Conservation (phyloP, 2,797 vertebrate species). For the Micromesistius poutassou region DNA sequence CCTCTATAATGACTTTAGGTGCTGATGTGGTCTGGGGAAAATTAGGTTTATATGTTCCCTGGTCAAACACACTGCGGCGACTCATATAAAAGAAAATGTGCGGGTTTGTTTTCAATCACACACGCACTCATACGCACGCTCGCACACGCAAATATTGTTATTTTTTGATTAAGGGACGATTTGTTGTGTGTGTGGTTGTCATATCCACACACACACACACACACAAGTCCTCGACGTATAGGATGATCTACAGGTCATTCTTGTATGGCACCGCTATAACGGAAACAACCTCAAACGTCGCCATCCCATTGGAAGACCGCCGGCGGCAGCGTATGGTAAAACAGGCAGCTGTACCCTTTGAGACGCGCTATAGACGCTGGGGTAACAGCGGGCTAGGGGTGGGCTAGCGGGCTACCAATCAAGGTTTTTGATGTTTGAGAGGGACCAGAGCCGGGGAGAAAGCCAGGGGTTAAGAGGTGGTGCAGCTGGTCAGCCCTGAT, state of each 20-base stretch:
- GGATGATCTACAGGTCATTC: background rate
- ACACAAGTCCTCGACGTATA: background rate
- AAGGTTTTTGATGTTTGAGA: constrained; percentile 57
- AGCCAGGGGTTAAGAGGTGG: constrained; percentile 22
- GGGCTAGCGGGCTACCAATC: constrained; percentile 17
- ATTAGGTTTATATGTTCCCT: background rate
- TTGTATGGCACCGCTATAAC: background rate
- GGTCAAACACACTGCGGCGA: background rate
- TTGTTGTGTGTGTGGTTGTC: no score
- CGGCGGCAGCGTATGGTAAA: background rate
- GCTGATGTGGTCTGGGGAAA: no score
- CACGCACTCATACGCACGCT: background rate
- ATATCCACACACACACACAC: no score
- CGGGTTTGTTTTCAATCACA: background rate
- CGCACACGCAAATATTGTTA: background rate
- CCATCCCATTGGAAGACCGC: background rate
- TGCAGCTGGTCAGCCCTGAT: constrained; percentile 2
- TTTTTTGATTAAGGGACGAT: background rate
- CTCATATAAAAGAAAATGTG: background rate
- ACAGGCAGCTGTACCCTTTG: background rate
- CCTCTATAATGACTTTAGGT: no score
- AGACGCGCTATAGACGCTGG: background rate
- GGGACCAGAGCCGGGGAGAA: constrained; percentile 47
- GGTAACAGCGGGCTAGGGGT: background rate
- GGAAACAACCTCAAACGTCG: background rate